Evolutionary conservation across 2,888 invertebrate species (phyloP).

Genomic region (Heliconius sara): DNA sequence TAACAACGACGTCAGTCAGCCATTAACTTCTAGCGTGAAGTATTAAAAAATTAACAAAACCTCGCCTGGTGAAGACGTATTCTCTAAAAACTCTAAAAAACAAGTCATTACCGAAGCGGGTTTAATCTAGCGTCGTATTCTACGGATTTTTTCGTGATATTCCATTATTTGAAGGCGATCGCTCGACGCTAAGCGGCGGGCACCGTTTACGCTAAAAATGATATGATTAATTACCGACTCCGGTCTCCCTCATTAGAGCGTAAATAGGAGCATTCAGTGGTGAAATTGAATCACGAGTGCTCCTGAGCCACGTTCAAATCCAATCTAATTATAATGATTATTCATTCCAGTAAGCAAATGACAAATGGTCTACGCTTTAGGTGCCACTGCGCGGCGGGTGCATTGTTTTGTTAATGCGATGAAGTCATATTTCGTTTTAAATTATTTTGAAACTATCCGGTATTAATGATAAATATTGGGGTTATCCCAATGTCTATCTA

Average conservation of each 20-base stretch:
- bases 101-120: conserved; percentile 82
- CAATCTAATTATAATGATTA: conserved; percentile 78
- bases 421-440: conserved; percentile 27
- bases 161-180: conserved; percentile 79
- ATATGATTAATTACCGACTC: conserved; percentile 81
- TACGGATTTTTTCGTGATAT: conserved; percentile 73
- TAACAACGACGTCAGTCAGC: conserved; percentile 55
- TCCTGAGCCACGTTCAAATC: conserved; percentile 68
- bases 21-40: conserved; percentile 69
- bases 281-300: conserved; percentile 79
- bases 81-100: conserved; percentile 82
- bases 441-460: neutral
- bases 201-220: conserved; percentile 78
- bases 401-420: conserved; percentile 42
- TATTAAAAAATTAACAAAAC: conserved; percentile 76
- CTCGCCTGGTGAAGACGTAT: conserved; percentile 78
- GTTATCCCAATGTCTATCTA: neutral
- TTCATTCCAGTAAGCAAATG: conserved; percentile 63
- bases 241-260: conserved; percentile 80
- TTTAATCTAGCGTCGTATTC: conserved; percentile 77
- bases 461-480: neutral
- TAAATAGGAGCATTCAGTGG: conserved; percentile 79
- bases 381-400: conserved; percentile 32
- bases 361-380: conserved; percentile 49
- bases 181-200: conserved; percentile 66